Evolutionary conservation across 1,140 invertebrate genomes (phyloP).

Genomic region (Lasaia peninsularis): DNA sequence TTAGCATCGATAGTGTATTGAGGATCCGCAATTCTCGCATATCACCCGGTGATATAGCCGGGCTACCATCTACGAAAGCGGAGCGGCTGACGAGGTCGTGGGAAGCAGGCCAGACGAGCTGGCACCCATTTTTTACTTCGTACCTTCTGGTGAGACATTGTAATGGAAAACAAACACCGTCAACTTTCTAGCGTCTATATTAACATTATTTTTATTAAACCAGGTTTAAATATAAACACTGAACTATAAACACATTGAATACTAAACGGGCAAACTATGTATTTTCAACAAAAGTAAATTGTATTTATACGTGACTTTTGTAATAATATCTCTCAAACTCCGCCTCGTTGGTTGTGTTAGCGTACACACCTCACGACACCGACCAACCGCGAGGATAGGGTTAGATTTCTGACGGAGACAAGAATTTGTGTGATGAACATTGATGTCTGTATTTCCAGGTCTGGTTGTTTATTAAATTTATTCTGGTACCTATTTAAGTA

Average conservation of each 20-base stretch:
- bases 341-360: too few species aligned
- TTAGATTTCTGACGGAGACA: too few species aligned
- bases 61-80: slow-evolving; percentile 25
- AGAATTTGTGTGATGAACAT: too few species aligned
- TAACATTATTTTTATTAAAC: not conserved
- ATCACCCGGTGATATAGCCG: not conserved
- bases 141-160: slow-evolving; percentile 15
- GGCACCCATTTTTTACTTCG: slow-evolving; percentile 38
- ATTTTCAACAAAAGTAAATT: not conserved
- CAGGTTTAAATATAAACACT: not conserved
- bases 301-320: too few species aligned
- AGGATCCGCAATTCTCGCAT: not conserved
- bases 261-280: not conserved
- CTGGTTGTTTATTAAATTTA: too few species aligned
- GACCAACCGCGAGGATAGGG: too few species aligned
- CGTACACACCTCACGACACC: too few species aligned
- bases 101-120: slow-evolving; percentile 36
- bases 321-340: too few species aligned
- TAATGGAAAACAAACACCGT: not conserved
- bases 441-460: too few species aligned
- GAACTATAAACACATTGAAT: not conserved
- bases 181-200: not conserved
- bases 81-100: slow-evolving; percentile 32
- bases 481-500: too few species aligned
- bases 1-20: not conserved